Evolutionary conservation across 2,888 invertebrate species (phyloP).

Genomic region (Keiferia lycopersicella): DNA sequence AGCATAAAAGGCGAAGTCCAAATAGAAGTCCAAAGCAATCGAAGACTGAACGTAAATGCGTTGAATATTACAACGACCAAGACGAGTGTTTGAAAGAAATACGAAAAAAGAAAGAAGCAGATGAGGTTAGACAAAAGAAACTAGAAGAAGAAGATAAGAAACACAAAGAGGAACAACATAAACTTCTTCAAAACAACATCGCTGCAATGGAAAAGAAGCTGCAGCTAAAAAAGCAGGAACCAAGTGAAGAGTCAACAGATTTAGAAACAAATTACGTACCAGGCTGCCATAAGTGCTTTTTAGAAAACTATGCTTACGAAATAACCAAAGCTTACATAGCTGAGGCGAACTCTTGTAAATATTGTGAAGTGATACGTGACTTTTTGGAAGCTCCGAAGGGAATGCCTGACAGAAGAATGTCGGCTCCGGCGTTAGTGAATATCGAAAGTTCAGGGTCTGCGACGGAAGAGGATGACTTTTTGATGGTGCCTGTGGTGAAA

Average conservation of each 20-base stretch:
- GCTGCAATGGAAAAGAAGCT: conserved; percentile 62
- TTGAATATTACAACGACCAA: conserved; percentile 84
- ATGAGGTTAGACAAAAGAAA: conserved; percentile 70
- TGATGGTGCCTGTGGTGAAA: conserved; percentile 72
- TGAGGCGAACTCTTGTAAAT: conserved; percentile 70
- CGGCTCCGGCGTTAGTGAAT: conserved; percentile 80
- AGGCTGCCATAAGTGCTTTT: conserved; percentile 76
- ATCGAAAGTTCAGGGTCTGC: conserved; percentile 70
- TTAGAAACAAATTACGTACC: conserved; percentile 61
- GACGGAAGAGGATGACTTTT: conserved; percentile 66
- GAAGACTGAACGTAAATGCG: conserved; percentile 63
- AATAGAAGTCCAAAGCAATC: conserved; percentile 72
- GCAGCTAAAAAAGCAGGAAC: conserved; percentile 56
- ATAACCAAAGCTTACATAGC: conserved; percentile 73
- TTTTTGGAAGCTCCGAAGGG: conserved; percentile 69
- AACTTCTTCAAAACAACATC: conserved; percentile 58
- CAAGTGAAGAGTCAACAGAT: conserved; percentile 74
- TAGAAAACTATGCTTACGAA: conserved; percentile 75
- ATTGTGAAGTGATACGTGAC: conserved; percentile 74
- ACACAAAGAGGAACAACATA: conserved; percentile 65
- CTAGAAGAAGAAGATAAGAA: conserved; percentile 65
- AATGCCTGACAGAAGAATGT: conserved; percentile 73
- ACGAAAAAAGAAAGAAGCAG: conserved; percentile 61
- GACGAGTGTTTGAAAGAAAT: conserved; percentile 82
- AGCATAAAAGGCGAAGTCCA: conserved; percentile 62